Base-by-base conservation (phyloP, 2,797 vertebrate species). In the Anguilla megastoma region DNA sequence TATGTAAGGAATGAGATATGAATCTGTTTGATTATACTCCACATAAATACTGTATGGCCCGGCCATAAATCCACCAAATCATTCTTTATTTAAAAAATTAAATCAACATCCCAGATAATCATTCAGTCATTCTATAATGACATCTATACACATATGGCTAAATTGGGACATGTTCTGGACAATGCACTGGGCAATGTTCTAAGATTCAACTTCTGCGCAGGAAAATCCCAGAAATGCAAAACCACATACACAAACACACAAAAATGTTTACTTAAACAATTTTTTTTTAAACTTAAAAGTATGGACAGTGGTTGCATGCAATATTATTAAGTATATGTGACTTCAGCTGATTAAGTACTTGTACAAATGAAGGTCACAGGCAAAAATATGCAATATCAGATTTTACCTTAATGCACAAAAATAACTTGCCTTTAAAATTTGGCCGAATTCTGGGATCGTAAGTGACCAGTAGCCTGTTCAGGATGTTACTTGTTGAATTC, bases 361-460 rank as follows among this genome's bases (percentile, higher is more conserved):
- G 41, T 4, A 45, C 41, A 45, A 86, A 76, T 41, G 45, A 76
- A 45, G 86, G 36, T 86, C 87, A 88, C 16, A 89, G 52, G 63
- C 41, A 86, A 71, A 88, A 48, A 36, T 58, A 52, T 50, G 85
- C 21, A 52, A 76, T 69, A 52, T 74, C 16, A 56, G 45, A 85
- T 48, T 80, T 36, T 58, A 18, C 82, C 63, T 63, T 52, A 69
- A 33, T 58, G 48, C 5, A 33, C 79, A 84, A 48, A 21, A n/a
- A 10, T 27, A 93, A 89, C 95, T 88, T 95, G 99, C 98, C 98
- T 98, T 99, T 97, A 93, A 99, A 99, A 94, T 99, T 99, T 45
- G 98, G 98, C 86, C 98, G 96, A 94, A 99, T 98, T 93, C 98
- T 96, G 87, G 98, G 97, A 91, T 99, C 98, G 87, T 99, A 99